Evolutionary conservation across 2,888 invertebrate species (phyloP), one percentile per base, ranked within the genome.

Genomic region (Netelia inedita): DNA sequence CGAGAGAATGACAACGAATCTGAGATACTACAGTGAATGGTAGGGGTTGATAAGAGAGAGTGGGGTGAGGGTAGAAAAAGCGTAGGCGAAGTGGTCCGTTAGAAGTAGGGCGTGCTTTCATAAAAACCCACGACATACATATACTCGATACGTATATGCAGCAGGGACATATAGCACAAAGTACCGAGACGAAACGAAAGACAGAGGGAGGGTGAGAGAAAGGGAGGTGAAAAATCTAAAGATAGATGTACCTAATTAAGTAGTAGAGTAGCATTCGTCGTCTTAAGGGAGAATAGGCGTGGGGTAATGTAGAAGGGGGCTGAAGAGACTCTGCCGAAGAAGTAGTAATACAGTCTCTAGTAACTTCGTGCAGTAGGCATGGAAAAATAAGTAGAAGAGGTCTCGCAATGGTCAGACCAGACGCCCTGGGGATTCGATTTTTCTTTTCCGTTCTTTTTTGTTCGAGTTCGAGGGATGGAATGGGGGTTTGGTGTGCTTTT

Each of bases 1-100:
- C n/a, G 50, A 57, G 11, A 74, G 53, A 63, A 35, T 35, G 21
- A 11, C 53, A 41, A 23, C 14, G 57, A 66, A 76, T 57, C 11
- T 11, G 43, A 9, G 23, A 61, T 46, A n/a, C 19, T 28, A 61
- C 59, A n/a, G 41, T 16, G 19, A 23, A n/a, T n/a, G 23, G 66
- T 11, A 21, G 43, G 35, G 14, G 46, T 28, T 28, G 28, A 28
- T 6, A 5, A 28, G 28, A 28, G 69, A 57, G 9, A 61, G 57
- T 65, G 82, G 74, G 79, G 82, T 69, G 71, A 71, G 82, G 76
- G 46, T 65, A 74, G 82, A 85, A 82, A 82, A 82, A 78, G 79
- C 73, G 79, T 74, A 79, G 79, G 83, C 78, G 75, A 78, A 72
- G 71, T 66, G 59, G 63, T 50, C 46, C 68, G 73, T 69, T 43